A percentile compares a stretch with the other conserved stretches of the same genome.
phyloP scores from a whole-genome alignment of 2,888 invertebrate species.

The Idaea straminata region DNA sequence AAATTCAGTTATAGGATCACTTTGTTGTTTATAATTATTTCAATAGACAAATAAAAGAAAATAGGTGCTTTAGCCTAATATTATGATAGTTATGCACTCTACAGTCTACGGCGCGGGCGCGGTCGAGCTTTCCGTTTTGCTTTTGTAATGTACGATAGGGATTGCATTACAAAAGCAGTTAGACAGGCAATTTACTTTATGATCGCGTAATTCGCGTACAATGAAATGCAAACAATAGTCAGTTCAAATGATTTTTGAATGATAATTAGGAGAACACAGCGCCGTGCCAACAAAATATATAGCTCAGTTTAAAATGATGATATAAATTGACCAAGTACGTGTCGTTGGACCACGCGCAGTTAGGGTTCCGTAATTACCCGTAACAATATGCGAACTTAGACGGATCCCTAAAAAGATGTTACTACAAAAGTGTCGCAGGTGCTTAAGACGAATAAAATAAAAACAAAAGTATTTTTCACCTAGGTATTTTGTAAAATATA shows the following conservation, averaged over 20 bases:
- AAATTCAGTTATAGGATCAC: too few relatives aligned
- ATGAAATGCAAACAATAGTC: slow-evolving; percentile 1
- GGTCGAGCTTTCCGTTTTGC: slow-evolving; percentile 3
- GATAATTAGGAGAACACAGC: slow-evolving; percentile 1
- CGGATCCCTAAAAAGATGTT: too few relatives aligned
- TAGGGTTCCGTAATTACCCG: too few relatives aligned
- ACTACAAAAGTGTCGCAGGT: not conserved
- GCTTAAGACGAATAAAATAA: not conserved
- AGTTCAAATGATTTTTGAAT: not conserved
- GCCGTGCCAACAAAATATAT: not conserved
- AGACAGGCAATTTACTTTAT: not conserved
- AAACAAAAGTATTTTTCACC: not conserved
- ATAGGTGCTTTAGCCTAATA: not conserved
- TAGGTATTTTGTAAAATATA: not conserved
- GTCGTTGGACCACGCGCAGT: too few relatives aligned
- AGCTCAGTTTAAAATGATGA: not conserved
- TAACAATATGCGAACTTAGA: too few relatives aligned
- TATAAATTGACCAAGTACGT: too few relatives aligned
- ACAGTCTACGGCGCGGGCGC: not conserved
- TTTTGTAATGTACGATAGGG: slow-evolving; percentile 2
- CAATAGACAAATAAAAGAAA: not conserved
- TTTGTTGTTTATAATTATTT: too few relatives aligned
- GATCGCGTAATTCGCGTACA: not conserved
- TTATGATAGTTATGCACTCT: not conserved
- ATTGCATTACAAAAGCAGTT: slow-evolving; percentile 1